Percentiles rank a stretch among this genome's conserved stretches.
Conservation (phyloP, 2,888 invertebrate genomes). For the Helicoverpa assulta region DNA sequence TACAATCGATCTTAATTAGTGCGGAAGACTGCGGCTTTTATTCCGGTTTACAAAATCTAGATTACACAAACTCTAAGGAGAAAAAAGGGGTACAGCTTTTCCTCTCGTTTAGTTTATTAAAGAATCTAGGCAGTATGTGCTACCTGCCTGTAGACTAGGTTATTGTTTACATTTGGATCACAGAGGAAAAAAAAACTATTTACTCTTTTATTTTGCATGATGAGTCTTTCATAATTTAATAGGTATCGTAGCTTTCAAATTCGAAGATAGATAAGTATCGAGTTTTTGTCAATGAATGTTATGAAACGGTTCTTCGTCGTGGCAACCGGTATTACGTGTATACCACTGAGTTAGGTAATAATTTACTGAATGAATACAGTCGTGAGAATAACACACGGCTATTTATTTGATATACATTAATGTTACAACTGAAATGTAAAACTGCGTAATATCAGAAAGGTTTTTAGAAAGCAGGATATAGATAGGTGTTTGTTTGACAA, state of each 20-base stretch:
- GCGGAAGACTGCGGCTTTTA: constrained; percentile 17
- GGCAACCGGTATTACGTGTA: constrained; percentile 71
- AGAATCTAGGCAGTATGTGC: neutral
- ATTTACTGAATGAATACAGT: constrained; percentile 71
- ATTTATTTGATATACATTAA: constrained; percentile 31
- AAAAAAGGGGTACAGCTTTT: constrained; percentile 2
- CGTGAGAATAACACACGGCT: constrained; percentile 64
- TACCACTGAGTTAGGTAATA: constrained; percentile 67
- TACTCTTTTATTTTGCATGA: constrained; percentile 10
- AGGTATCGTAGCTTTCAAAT: constrained; percentile 45
- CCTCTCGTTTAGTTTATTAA: constrained; percentile 1
- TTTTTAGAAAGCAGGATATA: constrained; percentile 8
- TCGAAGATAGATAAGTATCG: constrained; percentile 45
- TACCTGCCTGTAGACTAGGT: neutral
- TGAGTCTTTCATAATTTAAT: constrained; percentile 40
- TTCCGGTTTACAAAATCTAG: constrained; percentile 20
- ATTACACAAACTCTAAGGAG: constrained; percentile 1
- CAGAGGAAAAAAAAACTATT: neutral
- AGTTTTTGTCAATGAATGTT: constrained; percentile 76
- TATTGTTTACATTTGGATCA: too few species aligned
- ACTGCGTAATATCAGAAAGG: neutral
- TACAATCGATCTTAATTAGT: constrained; percentile 35
- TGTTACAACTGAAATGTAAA: constrained; percentile 15
- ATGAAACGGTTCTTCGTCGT: constrained; percentile 66
- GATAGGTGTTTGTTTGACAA: neutral